phyloP scores from a whole-genome alignment of 2,888 invertebrate species.

The Holacanthella duospinosa region DNA sequence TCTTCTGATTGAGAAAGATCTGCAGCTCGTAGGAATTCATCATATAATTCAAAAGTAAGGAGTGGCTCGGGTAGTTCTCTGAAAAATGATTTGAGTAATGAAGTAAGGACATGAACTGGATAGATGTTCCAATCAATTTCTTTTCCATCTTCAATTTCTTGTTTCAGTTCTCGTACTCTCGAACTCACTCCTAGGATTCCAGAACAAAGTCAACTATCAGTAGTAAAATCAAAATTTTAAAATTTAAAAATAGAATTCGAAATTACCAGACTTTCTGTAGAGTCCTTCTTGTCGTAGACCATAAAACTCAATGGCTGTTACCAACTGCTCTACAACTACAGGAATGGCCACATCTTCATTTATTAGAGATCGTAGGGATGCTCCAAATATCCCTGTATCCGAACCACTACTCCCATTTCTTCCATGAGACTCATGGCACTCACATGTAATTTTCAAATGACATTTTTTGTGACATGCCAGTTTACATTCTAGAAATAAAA shows the following conservation, averaged over 20 bases:
- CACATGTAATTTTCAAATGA: slow-evolving; percentile 58
- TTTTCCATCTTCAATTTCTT: slow-evolving; percentile 63
- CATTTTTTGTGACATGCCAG: slow-evolving; percentile 92
- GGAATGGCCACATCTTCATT: slow-evolving; percentile 68
- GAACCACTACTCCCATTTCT: slow-evolving; percentile 27
- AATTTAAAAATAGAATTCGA: background rate
- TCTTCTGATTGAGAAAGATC: slow-evolving; percentile 72
- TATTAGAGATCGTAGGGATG: slow-evolving; percentile 61
- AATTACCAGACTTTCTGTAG: slow-evolving; percentile 69
- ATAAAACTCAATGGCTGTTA: slow-evolving; percentile 80
- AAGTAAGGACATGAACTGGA: slow-evolving; percentile 79
- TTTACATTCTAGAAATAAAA: slow-evolving; percentile 57
- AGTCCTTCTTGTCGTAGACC: slow-evolving; percentile 87
- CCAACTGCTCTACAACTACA: slow-evolving; percentile 72
- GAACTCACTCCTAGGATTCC: slow-evolving; percentile 50
- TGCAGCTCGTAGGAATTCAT: slow-evolving; percentile 82
- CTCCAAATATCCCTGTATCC: slow-evolving; percentile 61
- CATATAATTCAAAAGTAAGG: slow-evolving; percentile 84
- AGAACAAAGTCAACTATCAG: background rate
- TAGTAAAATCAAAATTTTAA: background rate
- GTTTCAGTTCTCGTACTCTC: slow-evolving; percentile 51
- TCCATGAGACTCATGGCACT: slow-evolving; percentile 41
- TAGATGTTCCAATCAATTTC: slow-evolving; percentile 64
- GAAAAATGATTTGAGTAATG: slow-evolving; percentile 60
- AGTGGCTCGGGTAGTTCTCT: slow-evolving; percentile 82